Percentiles rank a stretch among this genome's conserved stretches.
Evolutionary conservation across 92 coral and sea anemone genomes (phyloP).

Genomic region (Meandrina meandrites): DNA sequence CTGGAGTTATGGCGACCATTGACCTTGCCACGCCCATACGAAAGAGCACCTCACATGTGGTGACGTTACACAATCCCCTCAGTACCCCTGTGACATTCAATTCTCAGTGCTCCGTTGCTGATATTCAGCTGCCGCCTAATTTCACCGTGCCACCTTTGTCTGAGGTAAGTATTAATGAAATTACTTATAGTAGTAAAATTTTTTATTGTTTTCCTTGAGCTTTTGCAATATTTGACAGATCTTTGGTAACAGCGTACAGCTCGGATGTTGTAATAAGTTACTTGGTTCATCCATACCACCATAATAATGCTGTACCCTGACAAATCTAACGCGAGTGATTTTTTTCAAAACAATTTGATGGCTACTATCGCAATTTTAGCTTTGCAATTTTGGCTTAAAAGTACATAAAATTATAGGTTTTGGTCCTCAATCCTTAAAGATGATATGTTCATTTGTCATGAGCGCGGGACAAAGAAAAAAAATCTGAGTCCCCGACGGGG

Average conservation of each 20-base stretch:
- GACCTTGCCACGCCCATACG: constrained; percentile 95
- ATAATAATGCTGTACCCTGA: not conserved
- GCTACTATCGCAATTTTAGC: too few relatives aligned
- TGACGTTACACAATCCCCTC: constrained; percentile 92
- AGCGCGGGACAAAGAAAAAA: too few relatives aligned
- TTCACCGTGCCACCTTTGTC: constrained; percentile 94
- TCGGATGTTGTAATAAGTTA: not conserved
- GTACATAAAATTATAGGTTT: too few relatives aligned
- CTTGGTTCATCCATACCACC: not conserved
- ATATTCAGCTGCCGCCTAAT: constrained; percentile 90
- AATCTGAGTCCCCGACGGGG: too few relatives aligned
- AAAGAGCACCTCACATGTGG: constrained; percentile 92
- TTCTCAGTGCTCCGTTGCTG: constrained; percentile 86
- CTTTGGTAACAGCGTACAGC: not conserved
- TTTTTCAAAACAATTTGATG: not conserved
- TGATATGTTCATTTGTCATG: too few relatives aligned
- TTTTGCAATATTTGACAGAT: not conserved
- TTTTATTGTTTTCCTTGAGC: not conserved
- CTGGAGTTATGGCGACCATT: constrained; percentile 92
- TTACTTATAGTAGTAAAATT: not conserved
- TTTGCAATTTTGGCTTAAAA: too few relatives aligned
- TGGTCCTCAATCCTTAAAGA: too few relatives aligned
- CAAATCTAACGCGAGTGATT: not conserved
- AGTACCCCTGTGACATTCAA: constrained; percentile 89
- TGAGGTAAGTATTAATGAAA: constrained; percentile 62